Conservation (phyloP, 2,113 vertebrate species). For the Microtus richardsoni region DNA sequence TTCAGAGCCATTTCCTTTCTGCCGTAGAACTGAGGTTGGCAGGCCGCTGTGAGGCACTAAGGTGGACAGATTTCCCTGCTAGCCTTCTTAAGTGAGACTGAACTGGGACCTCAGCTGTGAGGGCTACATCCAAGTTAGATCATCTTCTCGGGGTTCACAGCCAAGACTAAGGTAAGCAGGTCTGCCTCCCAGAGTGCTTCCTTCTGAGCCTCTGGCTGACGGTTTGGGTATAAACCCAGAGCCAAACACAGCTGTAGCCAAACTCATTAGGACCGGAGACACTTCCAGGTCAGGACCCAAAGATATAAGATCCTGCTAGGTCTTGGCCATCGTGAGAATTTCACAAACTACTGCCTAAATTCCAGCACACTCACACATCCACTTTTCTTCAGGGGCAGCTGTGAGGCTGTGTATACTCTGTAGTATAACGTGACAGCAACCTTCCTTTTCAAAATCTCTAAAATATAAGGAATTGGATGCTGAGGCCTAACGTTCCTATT, state of each 20-base stretch:
- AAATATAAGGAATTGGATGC: slow-evolving; percentile 30
- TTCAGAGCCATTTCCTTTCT: not conserved
- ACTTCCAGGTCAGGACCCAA: not conserved
- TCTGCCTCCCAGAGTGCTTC: not conserved
- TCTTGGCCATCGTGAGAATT: not conserved
- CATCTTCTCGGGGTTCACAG: not conserved
- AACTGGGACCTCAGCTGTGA: not conserved
- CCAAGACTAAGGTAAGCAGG: not conserved
- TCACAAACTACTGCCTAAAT: not conserved
- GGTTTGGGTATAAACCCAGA: not conserved
- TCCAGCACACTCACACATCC: not conserved
- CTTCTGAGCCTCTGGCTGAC: not conserved
- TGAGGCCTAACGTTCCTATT: not conserved
- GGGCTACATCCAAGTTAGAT: not conserved
- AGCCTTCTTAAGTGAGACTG: not conserved
- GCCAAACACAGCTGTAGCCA: not conserved
- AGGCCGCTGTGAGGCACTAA: not conserved
- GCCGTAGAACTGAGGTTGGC: not conserved
- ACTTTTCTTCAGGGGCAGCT: not conserved
- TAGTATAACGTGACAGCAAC: slow-evolving; percentile 42
- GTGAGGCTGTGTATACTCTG: slow-evolving; percentile 36
- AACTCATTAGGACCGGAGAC: not conserved
- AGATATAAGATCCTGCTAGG: not conserved
- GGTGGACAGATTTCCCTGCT: not conserved
- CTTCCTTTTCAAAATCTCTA: slow-evolving; percentile 28